These are phyloP conservation scores for Bufo bufo DNA, from an alignment of 2,113 vertebrate species.

Conservation along the genomic window DNA sequence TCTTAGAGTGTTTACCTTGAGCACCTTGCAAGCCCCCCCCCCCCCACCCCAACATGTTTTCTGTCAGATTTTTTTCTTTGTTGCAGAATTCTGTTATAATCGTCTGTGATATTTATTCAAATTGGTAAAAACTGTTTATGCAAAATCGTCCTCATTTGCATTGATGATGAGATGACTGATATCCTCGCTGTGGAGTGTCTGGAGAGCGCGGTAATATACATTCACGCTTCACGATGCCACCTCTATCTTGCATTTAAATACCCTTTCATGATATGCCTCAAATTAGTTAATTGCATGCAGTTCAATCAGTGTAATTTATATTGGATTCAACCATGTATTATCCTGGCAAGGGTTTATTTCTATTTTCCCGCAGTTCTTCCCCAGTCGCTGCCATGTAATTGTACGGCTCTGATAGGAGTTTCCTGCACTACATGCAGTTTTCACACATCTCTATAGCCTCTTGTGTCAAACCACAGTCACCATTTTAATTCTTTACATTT, in stretches of 20 bases:
- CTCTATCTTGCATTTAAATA: not conserved
- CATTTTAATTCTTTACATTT: not conserved
- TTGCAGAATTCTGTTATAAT: not conserved
- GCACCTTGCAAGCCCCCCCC: too few relatives aligned
- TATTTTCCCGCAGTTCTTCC: not conserved
- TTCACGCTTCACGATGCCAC: not conserved
- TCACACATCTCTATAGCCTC: not conserved
- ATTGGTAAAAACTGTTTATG: constrained; percentile 10
- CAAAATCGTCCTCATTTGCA: not conserved
- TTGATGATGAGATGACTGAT: constrained; percentile 20
- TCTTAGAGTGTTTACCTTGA: too few relatives aligned
- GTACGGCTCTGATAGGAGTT: not conserved
- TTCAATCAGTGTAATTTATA: constrained; percentile 14
- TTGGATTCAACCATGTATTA: not conserved
- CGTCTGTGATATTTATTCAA: not conserved
- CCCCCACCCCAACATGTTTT: too few relatives aligned
- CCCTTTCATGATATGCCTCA: constrained; percentile 4
- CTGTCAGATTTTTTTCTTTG: not conserved
- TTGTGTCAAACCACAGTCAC: not conserved
- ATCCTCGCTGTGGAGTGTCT: not conserved
- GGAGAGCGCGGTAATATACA: not conserved
- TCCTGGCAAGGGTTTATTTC: not conserved
- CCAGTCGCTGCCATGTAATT: not conserved
- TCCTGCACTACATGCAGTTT: not conserved
- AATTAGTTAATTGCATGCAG: constrained; percentile 6